phyloP scores from a whole-genome alignment of 2,113 vertebrate species.

The Cromileptes altivelis region DNA sequence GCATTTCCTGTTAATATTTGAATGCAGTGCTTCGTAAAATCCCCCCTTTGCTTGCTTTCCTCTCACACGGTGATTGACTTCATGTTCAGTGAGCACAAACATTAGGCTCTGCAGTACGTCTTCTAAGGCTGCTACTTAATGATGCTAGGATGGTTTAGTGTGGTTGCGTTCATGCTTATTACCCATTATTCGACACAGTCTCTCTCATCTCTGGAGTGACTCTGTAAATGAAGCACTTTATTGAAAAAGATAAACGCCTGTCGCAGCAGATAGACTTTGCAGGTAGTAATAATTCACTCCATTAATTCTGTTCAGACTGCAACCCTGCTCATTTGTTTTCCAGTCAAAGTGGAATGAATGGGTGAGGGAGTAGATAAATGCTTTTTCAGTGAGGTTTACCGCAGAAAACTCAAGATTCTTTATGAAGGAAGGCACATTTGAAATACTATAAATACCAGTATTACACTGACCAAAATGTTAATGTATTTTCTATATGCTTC shows the following conservation, averaged over 20 bases:
- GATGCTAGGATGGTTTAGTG: constrained; percentile 52
- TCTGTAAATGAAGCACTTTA: constrained; percentile 77
- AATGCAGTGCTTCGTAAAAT: constrained; percentile 7
- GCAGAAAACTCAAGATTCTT: constrained; percentile 1
- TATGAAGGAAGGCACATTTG: constrained; percentile 9
- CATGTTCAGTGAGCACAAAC: constrained; percentile 39
- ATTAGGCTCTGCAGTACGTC: constrained; percentile 2
- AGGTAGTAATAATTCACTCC: constrained; percentile 80
- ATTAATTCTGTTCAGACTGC: constrained; percentile 76
- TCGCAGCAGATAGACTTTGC: constrained; percentile 70
- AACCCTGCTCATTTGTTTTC: constrained; percentile 63
- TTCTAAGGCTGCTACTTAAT: constrained; percentile 47
- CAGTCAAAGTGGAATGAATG: constrained; percentile 56
- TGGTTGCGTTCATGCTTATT: constrained; percentile 48
- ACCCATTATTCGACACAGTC: constrained; percentile 56
- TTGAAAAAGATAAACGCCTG: constrained; percentile 78
- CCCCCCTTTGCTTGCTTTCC: background rate
- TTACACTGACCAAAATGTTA: background rate
- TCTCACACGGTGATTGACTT: constrained; percentile 36
- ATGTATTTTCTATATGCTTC: background rate
- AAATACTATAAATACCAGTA: constrained; percentile 1
- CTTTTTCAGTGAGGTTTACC: constrained; percentile 22
- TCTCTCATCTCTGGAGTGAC: constrained; percentile 66
- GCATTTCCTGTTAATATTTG: constrained; percentile 27
- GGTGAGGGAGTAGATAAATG: constrained; percentile 43